These are phyloP conservation scores for Glaucidium brasilianum DNA, from an alignment of 2,113 vertebrate genomes.

Conservation along the genomic window DNA sequence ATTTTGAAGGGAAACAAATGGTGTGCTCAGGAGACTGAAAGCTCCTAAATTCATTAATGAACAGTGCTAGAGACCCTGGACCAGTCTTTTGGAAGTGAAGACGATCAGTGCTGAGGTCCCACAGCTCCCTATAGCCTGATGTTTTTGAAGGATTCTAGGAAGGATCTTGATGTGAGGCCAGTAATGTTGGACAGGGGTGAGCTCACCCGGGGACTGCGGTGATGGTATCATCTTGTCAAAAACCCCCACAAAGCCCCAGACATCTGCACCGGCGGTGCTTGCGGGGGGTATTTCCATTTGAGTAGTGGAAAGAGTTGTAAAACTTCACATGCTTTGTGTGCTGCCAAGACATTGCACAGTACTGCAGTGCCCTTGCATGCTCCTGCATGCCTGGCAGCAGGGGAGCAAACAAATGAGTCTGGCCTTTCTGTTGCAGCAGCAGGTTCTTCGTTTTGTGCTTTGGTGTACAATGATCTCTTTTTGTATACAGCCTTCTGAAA, in stretches of 20 bases:
- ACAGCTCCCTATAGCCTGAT: background rate
- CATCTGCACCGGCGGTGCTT: background rate
- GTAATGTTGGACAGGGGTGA: rapidly evolving
- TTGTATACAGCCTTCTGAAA: background rate
- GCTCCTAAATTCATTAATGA: background rate
- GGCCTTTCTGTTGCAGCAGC: background rate
- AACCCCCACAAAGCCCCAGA: background rate
- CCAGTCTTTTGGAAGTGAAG: background rate
- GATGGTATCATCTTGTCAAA: background rate
- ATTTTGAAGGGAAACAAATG: background rate
- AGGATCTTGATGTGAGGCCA: rapidly evolving
- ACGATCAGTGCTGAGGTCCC: background rate
- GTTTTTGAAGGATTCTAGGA: background rate
- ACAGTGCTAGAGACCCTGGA: background rate
- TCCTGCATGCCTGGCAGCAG: background rate
- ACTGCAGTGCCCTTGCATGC: rapidly evolving
- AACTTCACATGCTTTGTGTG: rapidly evolving
- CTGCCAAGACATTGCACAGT: background rate
- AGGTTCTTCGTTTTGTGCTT: background rate
- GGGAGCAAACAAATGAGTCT: no score
- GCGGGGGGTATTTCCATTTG: background rate
- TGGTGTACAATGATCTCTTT: background rate
- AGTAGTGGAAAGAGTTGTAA: no score
- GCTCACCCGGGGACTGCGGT: background rate
- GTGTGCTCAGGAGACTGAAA: background rate